Percentiles rank a stretch among this genome's conserved stretches.
Conservation (phyloP, 2,888 invertebrate genomes). For the Bimastos eiseni region DNA sequence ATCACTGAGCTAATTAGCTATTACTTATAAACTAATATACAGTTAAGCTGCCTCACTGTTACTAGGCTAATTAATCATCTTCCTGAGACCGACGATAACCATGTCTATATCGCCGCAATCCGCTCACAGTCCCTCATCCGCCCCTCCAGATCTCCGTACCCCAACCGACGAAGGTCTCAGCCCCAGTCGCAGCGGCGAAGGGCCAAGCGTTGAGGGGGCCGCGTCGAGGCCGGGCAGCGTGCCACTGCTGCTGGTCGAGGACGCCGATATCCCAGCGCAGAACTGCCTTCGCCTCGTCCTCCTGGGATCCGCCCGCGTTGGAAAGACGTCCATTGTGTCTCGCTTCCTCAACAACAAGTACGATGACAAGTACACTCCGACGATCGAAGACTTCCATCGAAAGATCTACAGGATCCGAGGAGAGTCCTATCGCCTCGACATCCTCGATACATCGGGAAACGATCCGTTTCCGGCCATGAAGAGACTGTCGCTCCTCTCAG, state of each 20-base stretch:
- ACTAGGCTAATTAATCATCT: not conserved
- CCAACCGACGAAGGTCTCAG: not conserved
- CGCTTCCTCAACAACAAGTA: constrained; percentile 81
- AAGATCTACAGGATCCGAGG: constrained; percentile 86
- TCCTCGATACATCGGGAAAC: constrained; percentile 85
- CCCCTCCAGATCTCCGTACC: not conserved
- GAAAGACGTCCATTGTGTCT: constrained; percentile 82
- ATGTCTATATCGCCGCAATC: not conserved
- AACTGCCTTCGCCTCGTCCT: constrained; percentile 60
- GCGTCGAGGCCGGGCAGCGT: not conserved
- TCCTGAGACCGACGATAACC: not conserved
- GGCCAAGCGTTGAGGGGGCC: not conserved
- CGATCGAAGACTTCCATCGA: constrained; percentile 87
- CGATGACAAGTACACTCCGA: constrained; percentile 86
- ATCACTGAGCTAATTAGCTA: too few species aligned
- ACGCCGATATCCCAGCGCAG: constrained; percentile 46
- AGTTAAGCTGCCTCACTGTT: not conserved
- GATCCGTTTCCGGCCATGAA: constrained; percentile 92
- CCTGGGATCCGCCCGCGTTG: constrained; percentile 74
- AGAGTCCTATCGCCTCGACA: constrained; percentile 83
- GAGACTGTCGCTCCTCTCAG: constrained; percentile 81
- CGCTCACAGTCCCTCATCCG: not conserved
- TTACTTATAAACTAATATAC: not conserved
- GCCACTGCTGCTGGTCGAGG: constrained; percentile 23
- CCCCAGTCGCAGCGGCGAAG: not conserved